Conservation (phyloP, 1,140 invertebrate genomes). For the Paralvinella palmiformis region DNA sequence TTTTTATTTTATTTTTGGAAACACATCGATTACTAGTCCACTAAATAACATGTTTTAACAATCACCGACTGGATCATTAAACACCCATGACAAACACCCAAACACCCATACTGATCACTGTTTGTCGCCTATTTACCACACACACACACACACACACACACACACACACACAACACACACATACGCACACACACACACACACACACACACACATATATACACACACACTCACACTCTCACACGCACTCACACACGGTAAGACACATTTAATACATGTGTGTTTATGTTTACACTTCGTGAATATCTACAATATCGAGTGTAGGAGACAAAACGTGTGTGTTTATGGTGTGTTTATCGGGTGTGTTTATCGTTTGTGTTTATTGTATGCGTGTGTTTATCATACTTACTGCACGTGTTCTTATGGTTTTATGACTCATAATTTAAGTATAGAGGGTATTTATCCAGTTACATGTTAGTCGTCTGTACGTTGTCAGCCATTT, state of each 20-base stretch:
- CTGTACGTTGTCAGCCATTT: too few relatives aligned
- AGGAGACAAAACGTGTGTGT: too few relatives aligned
- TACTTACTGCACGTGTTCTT: background rate
- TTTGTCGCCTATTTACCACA: background rate
- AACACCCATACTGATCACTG: background rate
- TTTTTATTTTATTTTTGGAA: background rate
- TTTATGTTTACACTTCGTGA: background rate
- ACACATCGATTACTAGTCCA: too few relatives aligned
- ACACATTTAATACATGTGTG: too few relatives aligned
- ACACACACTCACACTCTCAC: background rate
- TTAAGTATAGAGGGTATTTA: too few relatives aligned
- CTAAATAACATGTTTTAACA: too few relatives aligned
- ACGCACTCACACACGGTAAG: background rate
- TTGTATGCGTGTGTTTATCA: background rate
- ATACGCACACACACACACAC: background rate
- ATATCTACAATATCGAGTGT: slow-evolving; percentile 1
- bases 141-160: background rate
- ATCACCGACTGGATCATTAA: too few relatives aligned
- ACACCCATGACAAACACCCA: background rate
- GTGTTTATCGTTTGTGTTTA: background rate
- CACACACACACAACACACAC: background rate
- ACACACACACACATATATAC: background rate
- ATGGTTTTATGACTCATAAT: background rate
- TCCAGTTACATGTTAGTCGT: too few relatives aligned
- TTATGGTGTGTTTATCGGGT: background rate